Base-by-base conservation (phyloP, 2,888 invertebrate species). In the Harpalus rufipes region DNA sequence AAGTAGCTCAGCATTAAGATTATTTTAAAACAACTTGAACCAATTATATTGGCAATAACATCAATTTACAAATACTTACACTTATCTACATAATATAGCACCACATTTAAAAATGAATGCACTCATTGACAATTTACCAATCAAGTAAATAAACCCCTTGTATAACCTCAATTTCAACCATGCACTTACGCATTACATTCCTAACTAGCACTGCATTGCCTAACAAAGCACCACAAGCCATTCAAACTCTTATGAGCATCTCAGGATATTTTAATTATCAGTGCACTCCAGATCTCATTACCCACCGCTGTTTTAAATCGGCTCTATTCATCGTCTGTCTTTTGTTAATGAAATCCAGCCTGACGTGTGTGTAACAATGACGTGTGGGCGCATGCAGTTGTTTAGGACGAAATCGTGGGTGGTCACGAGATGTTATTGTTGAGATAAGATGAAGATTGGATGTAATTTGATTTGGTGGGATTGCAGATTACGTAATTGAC, bases 311-410 rank as follows among this genome's bases (percentile, higher is more conserved):
- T 74, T 74, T 74, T 74, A 74, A 74, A 74, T 74, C 72, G 72
- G 72, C 58, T 39, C 72, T 58, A 82, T 72, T 82, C 82, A 82
- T 82, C 81, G 44, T 39, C 18, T 39, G 51, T 81, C 81, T 81
- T 81, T 82, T 82, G 82, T 82, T 82, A 82, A 82, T 82, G 56
- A 72, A 82, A 72, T 68, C 58, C 51, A 82, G 65, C 65, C 44
- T 44, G 44, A 65, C 78, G 56, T 78, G 78, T 78, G 78, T 78
- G 58, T 56, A 18, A 61, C 79, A 65, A n/a, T 25, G 65, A 44
- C 65, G 68, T 81, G 81, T 81, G 81, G 81, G 81, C 58, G 78
- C 16, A 32, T 39, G 68, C 68, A 68, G 68, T 68, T 68, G 68
- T 63, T 63, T 63, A 25, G 39, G 68, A 68, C 4, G 8, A 14